Conservation (phyloP, 2,797 vertebrate genomes). For the Rhodeus uyekii region DNA sequence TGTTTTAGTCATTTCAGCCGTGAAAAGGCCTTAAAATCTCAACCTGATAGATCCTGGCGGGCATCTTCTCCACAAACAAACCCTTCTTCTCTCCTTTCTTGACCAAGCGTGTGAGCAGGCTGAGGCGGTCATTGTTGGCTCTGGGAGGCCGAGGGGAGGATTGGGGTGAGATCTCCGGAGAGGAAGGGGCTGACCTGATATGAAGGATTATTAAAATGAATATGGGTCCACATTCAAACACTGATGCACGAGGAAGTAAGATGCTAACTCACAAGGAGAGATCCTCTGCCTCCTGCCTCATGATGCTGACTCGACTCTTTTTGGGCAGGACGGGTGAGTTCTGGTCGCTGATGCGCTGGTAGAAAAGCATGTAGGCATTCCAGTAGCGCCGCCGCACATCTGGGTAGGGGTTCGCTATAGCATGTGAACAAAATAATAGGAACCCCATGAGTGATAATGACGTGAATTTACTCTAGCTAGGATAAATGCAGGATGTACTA, state of each 20-base stretch:
- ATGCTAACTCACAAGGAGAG: constrained; percentile 86
- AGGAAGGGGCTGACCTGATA: constrained; percentile 92
- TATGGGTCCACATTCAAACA: not conserved
- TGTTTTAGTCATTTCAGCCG: not conserved
- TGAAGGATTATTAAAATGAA: not conserved
- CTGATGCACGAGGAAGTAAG: not conserved
- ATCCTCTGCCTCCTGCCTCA: constrained; percentile 95
- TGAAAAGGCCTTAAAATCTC: not conserved
- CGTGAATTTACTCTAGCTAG: not conserved
- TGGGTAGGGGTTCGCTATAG: constrained; percentile 92
- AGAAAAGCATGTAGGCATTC: constrained; percentile 99
- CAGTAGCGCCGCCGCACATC: constrained; percentile 95
- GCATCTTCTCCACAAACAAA: constrained; percentile 98
- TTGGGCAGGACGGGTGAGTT: constrained; percentile 96
- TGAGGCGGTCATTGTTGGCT: constrained; percentile 95
- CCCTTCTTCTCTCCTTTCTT: constrained; percentile 98
- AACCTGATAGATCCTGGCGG: constrained; percentile 96
- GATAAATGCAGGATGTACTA: not conserved
- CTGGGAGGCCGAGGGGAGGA: constrained; percentile 96
- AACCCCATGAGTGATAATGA: not conserved
- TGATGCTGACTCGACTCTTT: constrained; percentile 96
- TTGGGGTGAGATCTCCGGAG: constrained; percentile 97
- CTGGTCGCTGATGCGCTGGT: constrained; percentile 96
- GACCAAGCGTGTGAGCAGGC: constrained; percentile 93
- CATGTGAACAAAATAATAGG: not conserved